These are phyloP conservation scores for Drosophila sturtevanti DNA, from an alignment of 1,140 invertebrate genomes.

Conservation along the genomic window DNA sequence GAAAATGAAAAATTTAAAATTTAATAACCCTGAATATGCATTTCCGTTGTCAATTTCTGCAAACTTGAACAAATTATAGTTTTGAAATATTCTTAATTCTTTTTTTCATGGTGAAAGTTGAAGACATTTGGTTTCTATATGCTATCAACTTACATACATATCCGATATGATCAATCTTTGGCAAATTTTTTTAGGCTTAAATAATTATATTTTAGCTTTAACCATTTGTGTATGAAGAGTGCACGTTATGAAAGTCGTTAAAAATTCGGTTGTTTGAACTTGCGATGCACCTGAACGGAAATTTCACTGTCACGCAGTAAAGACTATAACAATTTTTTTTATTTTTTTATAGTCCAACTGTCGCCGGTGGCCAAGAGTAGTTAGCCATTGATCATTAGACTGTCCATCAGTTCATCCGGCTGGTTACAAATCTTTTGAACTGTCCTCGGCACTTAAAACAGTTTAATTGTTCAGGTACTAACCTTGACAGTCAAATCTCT, in stretches of 20 bases:
- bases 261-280: not conserved
- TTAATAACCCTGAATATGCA: not conserved
- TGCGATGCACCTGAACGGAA: conserved; percentile 19
- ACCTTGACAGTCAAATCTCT: not conserved
- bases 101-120: not conserved
- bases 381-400: conserved; percentile 36
- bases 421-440: conserved; percentile 16
- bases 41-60: not conserved
- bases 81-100: not conserved
- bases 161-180: not conserved
- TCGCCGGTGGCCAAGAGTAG: conserved; percentile 1
- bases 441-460: conserved; percentile 44
- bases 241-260: not conserved
- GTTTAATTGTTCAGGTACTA: conserved; percentile 47
- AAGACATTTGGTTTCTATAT: not conserved
- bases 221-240: not conserved
- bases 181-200: not conserved
- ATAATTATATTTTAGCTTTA: not conserved
- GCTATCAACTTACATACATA: not conserved
- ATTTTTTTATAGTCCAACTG: conserved; percentile 31
- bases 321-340: conserved; percentile 20
- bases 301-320: conserved; percentile 40
- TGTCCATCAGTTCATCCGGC: conserved; percentile 46
- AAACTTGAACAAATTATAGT: not conserved
- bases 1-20: too few species aligned